Percentiles rank a stretch among this genome's conserved stretches.
These are phyloP conservation scores for Brachionus calyciflorus DNA, from an alignment of 1,140 invertebrate species.

Conservation along the genomic window DNA sequence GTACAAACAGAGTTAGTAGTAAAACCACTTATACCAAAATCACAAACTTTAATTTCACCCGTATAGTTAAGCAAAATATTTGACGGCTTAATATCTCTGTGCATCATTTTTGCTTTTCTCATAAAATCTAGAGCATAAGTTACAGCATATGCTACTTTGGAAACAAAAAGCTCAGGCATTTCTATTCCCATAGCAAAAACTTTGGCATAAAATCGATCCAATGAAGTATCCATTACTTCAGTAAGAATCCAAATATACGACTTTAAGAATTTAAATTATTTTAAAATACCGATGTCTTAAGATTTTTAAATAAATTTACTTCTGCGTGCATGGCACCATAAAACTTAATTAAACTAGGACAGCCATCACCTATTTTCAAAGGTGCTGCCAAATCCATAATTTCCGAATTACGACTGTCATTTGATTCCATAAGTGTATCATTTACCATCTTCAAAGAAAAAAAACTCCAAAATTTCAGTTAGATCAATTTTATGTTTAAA, in stretches of 20 bases:
- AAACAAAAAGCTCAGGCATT: slow-evolving; percentile 57
- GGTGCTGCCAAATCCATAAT: slow-evolving; percentile 26
- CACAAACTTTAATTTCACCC: slow-evolving; percentile 61
- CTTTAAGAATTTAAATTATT: not conserved
- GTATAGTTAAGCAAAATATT: slow-evolving; percentile 61
- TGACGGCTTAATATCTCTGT: slow-evolving; percentile 63
- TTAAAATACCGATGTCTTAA: not conserved
- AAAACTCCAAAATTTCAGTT: not conserved
- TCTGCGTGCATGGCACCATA: slow-evolving; percentile 30
- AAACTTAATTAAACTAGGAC: not conserved
- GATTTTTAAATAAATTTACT: not conserved
- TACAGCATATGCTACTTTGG: slow-evolving; percentile 56
- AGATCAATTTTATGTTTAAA: not conserved
- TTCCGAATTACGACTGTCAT: not conserved
- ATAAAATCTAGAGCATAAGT: slow-evolving; percentile 60
- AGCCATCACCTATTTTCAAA: slow-evolving; percentile 21
- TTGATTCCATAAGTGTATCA: slow-evolving; percentile 7
- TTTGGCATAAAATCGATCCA: slow-evolving; percentile 26
- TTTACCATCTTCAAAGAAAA: not conserved
- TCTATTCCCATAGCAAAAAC: not conserved
- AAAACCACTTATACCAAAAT: slow-evolving; percentile 60
- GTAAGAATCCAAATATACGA: slow-evolving; percentile 12
- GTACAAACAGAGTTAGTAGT: slow-evolving; percentile 21
- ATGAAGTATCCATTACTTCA: slow-evolving; percentile 42
- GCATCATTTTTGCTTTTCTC: slow-evolving; percentile 61